These are phyloP conservation scores for Anguilla japonica DNA, from an alignment of 2,113 vertebrate genomes.

Conservation along the genomic window DNA sequence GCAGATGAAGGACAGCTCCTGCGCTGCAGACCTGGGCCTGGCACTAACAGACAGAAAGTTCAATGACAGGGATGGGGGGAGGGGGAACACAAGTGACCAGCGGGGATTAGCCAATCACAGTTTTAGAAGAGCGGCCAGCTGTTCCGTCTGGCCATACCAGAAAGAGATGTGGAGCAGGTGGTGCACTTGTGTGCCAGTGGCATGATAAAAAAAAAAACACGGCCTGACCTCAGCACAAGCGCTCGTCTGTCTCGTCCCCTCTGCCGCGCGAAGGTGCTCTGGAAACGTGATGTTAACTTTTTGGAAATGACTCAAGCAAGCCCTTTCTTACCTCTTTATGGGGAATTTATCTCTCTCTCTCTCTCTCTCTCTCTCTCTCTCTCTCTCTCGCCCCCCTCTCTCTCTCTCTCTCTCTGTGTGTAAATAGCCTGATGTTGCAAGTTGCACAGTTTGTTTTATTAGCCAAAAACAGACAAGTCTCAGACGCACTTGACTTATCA, in stretches of 20 bases:
- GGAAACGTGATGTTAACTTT: not conserved
- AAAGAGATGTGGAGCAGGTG: constrained; percentile 69
- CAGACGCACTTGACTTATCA: not conserved
- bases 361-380: not conserved
- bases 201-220: constrained; percentile 13
- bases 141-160: constrained; percentile 64
- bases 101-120: constrained; percentile 73
- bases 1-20: constrained; percentile 61
- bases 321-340: not conserved
- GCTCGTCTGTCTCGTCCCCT: constrained; percentile 1
- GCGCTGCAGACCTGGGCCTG: constrained; percentile 53
- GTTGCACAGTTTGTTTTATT: not conserved
- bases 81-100: constrained; percentile 70
- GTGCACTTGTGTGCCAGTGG: constrained; percentile 64
- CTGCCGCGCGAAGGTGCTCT: not conserved
- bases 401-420: not conserved
- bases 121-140: constrained; percentile 76
- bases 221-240: constrained; percentile 19
- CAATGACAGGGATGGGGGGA: constrained; percentile 68
- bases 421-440: not conserved
- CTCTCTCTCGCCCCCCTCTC: not conserved
- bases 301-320: not conserved
- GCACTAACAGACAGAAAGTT: constrained; percentile 64
- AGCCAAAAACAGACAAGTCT: no score
- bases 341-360: not conserved